A percentile compares a stretch with the other conserved stretches of the same genome.
Conservation (phyloP, 2,888 invertebrate species). For the Priocnemis perturbator region DNA sequence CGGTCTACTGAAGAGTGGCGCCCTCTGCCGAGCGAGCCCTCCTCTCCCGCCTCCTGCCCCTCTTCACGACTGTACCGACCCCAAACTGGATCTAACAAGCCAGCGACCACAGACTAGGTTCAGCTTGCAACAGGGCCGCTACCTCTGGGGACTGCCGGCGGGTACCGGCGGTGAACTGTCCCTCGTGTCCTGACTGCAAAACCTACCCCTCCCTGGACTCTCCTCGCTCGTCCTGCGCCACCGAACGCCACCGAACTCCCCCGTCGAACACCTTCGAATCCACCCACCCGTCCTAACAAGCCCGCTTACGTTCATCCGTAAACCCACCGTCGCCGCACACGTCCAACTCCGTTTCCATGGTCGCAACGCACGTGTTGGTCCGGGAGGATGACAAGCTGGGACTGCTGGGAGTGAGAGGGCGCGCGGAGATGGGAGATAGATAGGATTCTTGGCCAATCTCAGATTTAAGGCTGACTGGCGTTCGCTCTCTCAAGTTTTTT, state of each 20-base stretch:
- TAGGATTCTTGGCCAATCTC: too few species aligned
- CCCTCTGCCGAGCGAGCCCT: constrained; percentile 39
- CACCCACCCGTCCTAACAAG: constrained; percentile 55
- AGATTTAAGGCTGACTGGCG: too few species aligned
- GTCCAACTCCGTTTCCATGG: constrained; percentile 26
- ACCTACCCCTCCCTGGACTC: constrained; percentile 18
- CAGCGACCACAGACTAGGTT: constrained; percentile 66
- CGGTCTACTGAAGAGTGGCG: constrained; percentile 66
- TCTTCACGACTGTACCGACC: constrained; percentile 44
- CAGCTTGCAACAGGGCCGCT: constrained; percentile 59
- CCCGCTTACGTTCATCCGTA: constrained; percentile 52
- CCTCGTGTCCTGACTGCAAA: constrained; percentile 52
- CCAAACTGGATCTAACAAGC: constrained; percentile 69
- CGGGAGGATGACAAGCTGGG: constrained; percentile 1
- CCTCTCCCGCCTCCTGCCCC: constrained; percentile 16
- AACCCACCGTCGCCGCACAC: constrained; percentile 37
- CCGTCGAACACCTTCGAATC: constrained; percentile 53
- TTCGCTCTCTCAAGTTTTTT: too few species aligned
- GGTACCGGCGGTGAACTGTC: constrained; percentile 53
- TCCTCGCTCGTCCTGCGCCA: too few species aligned
- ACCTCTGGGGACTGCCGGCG: constrained; percentile 58
- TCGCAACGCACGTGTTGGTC: constrained; percentile 8
- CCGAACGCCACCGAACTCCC: background rate
- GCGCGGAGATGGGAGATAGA: too few species aligned
- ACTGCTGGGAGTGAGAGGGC: too few species aligned